Conservation (phyloP, 2,797 vertebrate species). For the Diplodus puntazzo region DNA sequence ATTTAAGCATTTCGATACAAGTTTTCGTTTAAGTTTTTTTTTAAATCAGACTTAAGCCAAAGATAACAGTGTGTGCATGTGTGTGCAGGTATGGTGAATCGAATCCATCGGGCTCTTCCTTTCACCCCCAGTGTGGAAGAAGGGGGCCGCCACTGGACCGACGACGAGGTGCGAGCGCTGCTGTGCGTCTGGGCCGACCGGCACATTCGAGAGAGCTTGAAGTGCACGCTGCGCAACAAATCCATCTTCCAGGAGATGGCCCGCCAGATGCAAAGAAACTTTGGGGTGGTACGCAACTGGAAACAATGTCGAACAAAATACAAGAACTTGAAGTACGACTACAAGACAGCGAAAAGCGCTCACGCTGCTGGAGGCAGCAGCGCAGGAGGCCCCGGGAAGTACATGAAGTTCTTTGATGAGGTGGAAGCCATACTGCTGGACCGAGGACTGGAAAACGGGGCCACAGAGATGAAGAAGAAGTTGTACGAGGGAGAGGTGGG, state of each 20-base stretch:
- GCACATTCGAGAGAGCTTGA: conserved; percentile 87
- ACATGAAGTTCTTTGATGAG: conserved; percentile 93
- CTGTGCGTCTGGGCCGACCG: conserved; percentile 90
- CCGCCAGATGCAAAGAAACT: conserved; percentile 88
- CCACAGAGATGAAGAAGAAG: conserved; percentile 64
- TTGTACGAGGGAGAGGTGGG: conserved; percentile 58
- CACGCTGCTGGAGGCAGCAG: conserved; percentile 76
- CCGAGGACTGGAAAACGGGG: conserved; percentile 77
- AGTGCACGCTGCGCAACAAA: conserved; percentile 92
- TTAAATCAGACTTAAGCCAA: background rate
- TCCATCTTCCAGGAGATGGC: conserved; percentile 94
- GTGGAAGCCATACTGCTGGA: conserved; percentile 91
- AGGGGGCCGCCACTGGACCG: conserved; percentile 93
- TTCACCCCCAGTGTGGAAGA: conserved; percentile 84
- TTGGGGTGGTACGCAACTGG: conserved; percentile 92
- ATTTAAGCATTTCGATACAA: background rate
- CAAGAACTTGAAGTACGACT: conserved; percentile 94
- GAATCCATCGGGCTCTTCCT: conserved; percentile 65
- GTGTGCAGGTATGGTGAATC: conserved; percentile 64
- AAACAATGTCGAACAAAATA: conserved; percentile 95
- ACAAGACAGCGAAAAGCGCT: conserved; percentile 88
- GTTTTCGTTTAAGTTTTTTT: too few relatives aligned
- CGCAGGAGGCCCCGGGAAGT: conserved; percentile 83
- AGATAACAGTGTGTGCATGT: conserved; percentile 25
- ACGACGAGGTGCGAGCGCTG: conserved; percentile 91